These are phyloP conservation scores for Sinodicranocentrus sp. DNA, from an alignment of 2,888 invertebrate species.

Conservation along the genomic window DNA sequence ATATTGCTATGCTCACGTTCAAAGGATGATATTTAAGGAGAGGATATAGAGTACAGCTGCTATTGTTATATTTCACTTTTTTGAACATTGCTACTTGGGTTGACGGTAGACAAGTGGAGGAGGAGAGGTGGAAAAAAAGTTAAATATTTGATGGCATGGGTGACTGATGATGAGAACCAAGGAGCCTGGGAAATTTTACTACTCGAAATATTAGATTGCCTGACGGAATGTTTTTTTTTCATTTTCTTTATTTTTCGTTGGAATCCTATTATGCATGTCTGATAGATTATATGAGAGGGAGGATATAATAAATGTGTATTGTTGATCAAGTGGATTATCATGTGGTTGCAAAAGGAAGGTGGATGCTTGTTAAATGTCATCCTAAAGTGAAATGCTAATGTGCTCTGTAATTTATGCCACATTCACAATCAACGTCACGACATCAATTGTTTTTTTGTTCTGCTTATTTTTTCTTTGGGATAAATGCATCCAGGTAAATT, in stretches of 20 bases:
- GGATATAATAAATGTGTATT: too few relatives aligned
- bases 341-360: too few relatives aligned
- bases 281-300: conserved; percentile 39
- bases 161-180: conserved; percentile 68
- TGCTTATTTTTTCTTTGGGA: conserved; percentile 7
- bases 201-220: conserved; percentile 46
- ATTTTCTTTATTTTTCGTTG: conserved; percentile 33
- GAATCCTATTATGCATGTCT: not conserved
- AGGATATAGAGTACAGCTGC: conserved; percentile 47
- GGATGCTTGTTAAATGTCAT: too few relatives aligned
- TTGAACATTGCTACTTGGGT: not conserved
- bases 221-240: conserved; percentile 42
- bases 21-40: not conserved
- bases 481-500: not conserved
- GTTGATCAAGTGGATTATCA: too few relatives aligned
- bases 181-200: conserved; percentile 67
- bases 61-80: conserved; percentile 21
- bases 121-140: not conserved
- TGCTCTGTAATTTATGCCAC: conserved; percentile 15
- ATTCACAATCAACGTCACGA: not conserved
- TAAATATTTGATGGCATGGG: conserved; percentile 46
- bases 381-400: conserved; percentile 18
- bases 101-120: not conserved
- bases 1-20: too few relatives aligned
- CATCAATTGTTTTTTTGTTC: not conserved